A percentile compares a stretch with the other conserved stretches of the same genome.
phyloP scores from a whole-genome alignment of 2,888 invertebrate genomes.

The Catotricha subobsoleta region DNA sequence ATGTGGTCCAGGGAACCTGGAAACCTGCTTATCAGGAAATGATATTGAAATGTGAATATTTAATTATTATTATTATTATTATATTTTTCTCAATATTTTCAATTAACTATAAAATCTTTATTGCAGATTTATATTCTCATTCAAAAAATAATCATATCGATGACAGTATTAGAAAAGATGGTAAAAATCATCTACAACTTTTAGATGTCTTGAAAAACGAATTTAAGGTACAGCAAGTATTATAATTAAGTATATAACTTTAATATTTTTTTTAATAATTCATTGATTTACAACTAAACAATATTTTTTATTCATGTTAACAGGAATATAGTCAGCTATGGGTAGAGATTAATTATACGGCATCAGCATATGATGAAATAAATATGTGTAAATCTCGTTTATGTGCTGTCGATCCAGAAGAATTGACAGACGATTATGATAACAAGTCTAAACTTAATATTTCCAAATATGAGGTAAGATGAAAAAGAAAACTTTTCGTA shows the following conservation, averaged over 20 bases:
- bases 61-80: conserved; percentile 4
- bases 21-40: conserved; percentile 40
- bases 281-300: background rate
- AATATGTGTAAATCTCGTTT: conserved; percentile 49
- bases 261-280: no score
- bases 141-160: conserved; percentile 23
- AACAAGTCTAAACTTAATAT: conserved; percentile 1
- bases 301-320: conserved; percentile 1
- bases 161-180: conserved; percentile 29
- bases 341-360: conserved; percentile 27
- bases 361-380: conserved; percentile 49
- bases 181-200: conserved; percentile 33
- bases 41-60: conserved; percentile 33
- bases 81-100: conserved; percentile 8
- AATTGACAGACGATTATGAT: background rate
- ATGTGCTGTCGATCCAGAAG: conserved; percentile 15
- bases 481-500: conserved; percentile 12
- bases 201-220: conserved; percentile 45
- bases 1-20: conserved; percentile 31
- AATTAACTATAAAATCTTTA: no score
- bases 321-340: conserved; percentile 24
- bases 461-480: conserved; percentile 7
- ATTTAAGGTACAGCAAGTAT: conserved; percentile 42
- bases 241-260: no score
- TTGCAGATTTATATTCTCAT: conserved; percentile 27